Base-by-base conservation (phyloP, 2,888 invertebrate species). In the Folsomia candida region DNA sequence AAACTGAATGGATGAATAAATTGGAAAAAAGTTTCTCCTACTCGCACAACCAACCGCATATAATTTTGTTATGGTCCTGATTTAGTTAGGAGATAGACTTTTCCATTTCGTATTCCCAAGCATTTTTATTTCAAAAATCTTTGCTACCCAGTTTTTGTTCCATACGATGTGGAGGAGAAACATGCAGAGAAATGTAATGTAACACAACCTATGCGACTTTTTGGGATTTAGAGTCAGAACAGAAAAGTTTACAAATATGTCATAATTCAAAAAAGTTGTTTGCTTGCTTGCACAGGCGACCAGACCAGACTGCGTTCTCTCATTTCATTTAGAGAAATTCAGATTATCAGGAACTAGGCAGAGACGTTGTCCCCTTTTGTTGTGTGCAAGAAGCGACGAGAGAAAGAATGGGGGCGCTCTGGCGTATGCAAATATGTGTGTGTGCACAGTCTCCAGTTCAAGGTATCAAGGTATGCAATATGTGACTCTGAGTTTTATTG, bases 171-270 rank as follows among this genome's bases (percentile, higher is more conserved):
- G 37, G 37, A 37, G 37, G 20, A 54, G 22, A 54, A 54, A 54
- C 54, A 14, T 54, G 18, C 54, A 6, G 6, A 37, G 14, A 37
- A 20, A 47, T 47, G 47, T 47, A 54, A 54, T 54, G 54, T 54
- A 54, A 54, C 54, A 14, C n/a, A 54, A 54, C 54, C 54, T 54
- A 54, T 54, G 54, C 54, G 54, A 54, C 54, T 54, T 54, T 54
- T 22, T 54, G 6, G 54, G 54, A 47, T 54, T 54, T 54, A 54
- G 20, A 54, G 54, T 54, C 54, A 54, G n/a, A n/a, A 54, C 54
- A 54, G 54, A 54, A 54, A 54, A 54, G 11, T 54, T 54, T 54
- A 4, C 54, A 54, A 54, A 54, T 54, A 54, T 54, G 54, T 54
- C 54, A 54, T 54, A 54, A 54, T 54, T 54, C 54, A 54, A 54